Percentiles rank a stretch among this genome's conserved stretches.
Evolutionary conservation across 1,140 invertebrate genomes (phyloP).

Genomic region (Pteromalus puparum): DNA sequence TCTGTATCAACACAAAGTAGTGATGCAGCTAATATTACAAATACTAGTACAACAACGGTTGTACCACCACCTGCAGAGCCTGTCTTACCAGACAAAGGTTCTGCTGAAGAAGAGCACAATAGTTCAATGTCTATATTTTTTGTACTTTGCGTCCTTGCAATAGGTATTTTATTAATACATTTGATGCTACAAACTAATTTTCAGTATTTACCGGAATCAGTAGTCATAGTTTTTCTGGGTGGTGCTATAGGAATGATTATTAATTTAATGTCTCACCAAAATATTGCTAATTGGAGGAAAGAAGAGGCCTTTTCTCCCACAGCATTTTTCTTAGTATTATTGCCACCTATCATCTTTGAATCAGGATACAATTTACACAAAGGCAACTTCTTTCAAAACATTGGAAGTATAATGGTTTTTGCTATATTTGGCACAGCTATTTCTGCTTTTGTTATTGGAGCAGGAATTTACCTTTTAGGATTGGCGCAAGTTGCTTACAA

Average conservation of each 20-base stretch:
- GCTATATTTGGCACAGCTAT: constrained; percentile 97
- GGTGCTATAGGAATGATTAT: constrained; percentile 93
- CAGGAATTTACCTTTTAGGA: constrained; percentile 95
- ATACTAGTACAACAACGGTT: constrained; percentile 71
- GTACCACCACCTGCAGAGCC: constrained; percentile 80
- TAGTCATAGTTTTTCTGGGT: constrained; percentile 97
- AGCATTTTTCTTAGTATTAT: constrained; percentile 95
- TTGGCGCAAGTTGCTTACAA: constrained; percentile 92
- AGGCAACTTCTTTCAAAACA: constrained; percentile 99
- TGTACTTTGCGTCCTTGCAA: constrained; percentile 92
- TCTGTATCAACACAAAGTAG: constrained; percentile 42
- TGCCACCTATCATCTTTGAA: constrained; percentile 99
- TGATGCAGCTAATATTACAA: constrained; percentile 56
- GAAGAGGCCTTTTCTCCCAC: constrained; percentile 98
- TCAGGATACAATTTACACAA: constrained; percentile 99
- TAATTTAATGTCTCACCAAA: constrained; percentile 92
- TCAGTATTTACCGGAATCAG: constrained; percentile 96
- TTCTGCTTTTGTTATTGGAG: constrained; percentile 95
- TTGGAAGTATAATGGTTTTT: constrained; percentile 95
- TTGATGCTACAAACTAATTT: constrained; percentile 96
- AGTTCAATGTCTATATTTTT: constrained; percentile 98
- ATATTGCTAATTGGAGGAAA: constrained; percentile 95
- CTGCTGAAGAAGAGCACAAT: constrained; percentile 95
- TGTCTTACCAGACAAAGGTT: constrained; percentile 88
- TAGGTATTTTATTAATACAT: constrained; percentile 96